A percentile compares a stretch with the other conserved stretches of the same genome.
Conservation (phyloP, 92 coral and sea anemone species). For the Paragorgia papillata region DNA sequence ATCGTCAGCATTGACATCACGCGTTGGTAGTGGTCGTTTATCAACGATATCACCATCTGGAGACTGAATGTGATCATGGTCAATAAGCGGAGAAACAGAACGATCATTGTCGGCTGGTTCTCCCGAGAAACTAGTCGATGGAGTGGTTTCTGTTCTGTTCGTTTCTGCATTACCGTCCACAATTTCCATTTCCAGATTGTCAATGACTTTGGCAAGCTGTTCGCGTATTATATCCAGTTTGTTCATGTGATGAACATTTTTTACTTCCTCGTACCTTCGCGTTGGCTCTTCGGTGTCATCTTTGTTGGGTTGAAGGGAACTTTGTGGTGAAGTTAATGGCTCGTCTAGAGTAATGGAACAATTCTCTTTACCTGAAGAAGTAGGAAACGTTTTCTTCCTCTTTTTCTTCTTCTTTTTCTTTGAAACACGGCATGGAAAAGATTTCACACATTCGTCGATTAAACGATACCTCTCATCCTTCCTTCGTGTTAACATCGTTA, state of each 20-base stretch:
- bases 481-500: slow-evolving; percentile 7
- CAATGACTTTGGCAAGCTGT: not conserved
- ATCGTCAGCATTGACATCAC: not conserved
- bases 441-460: not conserved
- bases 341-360: not conserved
- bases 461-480: slow-evolving; percentile 4
- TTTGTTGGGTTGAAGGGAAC: not conserved
- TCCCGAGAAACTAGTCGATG: not conserved
- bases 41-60: not conserved
- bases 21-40: not conserved
- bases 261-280: too few species aligned
- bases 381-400: slow-evolving; percentile 5
- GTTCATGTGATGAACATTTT: not conserved
- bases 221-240: slow-evolving; percentile 18
- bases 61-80: too few species aligned
- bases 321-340: not conserved
- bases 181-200: not conserved
- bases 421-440: not conserved
- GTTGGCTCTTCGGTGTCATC: too few species aligned
- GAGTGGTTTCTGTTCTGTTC: not conserved
- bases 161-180: not conserved
- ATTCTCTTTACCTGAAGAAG: not conserved
- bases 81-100: too few species aligned
- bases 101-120: not conserved
- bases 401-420: slow-evolving; percentile 15